phyloP scores from a whole-genome alignment of 2,888 invertebrate species.

The Ormyrus labotus region DNA sequence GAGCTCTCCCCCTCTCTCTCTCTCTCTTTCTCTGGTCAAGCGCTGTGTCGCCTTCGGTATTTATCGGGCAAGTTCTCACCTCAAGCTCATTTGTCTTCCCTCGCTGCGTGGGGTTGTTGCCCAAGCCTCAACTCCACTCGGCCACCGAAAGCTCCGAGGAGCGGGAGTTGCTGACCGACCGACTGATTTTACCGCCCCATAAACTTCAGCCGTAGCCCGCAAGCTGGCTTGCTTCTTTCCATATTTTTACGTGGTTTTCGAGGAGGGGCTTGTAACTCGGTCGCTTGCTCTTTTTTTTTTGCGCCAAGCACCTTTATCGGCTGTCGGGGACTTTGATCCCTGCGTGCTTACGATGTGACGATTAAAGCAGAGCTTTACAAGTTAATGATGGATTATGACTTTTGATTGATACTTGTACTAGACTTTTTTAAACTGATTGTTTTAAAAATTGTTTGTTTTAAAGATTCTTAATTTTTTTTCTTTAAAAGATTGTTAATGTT shows the following conservation, averaged over 20 bases:
- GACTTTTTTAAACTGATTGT: too few relatives aligned
- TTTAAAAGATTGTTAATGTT: too few relatives aligned
- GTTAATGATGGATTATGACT: too few relatives aligned
- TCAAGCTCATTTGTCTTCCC: conserved; percentile 76
- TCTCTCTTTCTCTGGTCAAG: conserved; percentile 69
- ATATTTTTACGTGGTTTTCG: conserved; percentile 13
- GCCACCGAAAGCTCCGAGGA: conserved; percentile 8
- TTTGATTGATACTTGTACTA: too few relatives aligned
- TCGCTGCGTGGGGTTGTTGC: conserved; percentile 22
- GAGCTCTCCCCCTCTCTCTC: conserved; percentile 50
- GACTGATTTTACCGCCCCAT: conserved; percentile 48
- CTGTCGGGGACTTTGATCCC: too few relatives aligned
- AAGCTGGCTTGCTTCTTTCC: conserved; percentile 46
- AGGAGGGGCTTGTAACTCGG: not conserved
- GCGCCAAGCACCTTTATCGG: too few relatives aligned
- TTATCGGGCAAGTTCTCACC: conserved; percentile 76
- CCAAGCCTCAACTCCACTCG: conserved; percentile 5
- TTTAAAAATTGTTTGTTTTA: too few relatives aligned
- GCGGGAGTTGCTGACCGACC: conserved; percentile 29
- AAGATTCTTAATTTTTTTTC: not conserved
- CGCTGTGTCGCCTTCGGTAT: conserved; percentile 75
- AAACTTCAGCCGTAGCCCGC: conserved; percentile 22
- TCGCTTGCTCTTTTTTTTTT: too few relatives aligned
- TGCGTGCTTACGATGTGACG: too few relatives aligned
- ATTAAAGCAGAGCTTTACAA: too few relatives aligned